Evolutionary conservation across 2,797 vertebrate species (phyloP).

Genomic region (Pempheris klunzingeri): DNA sequence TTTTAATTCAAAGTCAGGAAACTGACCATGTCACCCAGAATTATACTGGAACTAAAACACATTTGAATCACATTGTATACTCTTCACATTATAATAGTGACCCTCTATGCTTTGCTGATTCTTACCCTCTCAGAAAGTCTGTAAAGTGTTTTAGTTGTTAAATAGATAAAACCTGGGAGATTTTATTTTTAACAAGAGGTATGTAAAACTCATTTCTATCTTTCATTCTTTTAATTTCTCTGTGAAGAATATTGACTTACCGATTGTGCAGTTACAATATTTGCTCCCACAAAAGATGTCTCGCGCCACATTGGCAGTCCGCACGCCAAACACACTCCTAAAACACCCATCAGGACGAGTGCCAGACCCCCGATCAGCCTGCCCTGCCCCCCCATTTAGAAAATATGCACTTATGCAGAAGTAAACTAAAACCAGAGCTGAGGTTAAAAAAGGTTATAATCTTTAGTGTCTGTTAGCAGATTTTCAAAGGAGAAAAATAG

Average conservation of each 20-base stretch:
- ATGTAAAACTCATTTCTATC: too few relatives aligned
- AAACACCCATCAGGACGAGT: conserved; percentile 48
- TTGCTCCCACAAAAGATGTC: conserved; percentile 60
- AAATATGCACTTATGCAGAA: background rate
- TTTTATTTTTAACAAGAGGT: too few relatives aligned
- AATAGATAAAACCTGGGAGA: background rate
- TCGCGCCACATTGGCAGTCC: conserved; percentile 67
- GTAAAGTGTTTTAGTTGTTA: background rate
- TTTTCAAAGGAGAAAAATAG: background rate
- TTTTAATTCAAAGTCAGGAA: background rate
- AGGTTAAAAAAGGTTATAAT: conserved; percentile 1
- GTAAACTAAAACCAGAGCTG: background rate
- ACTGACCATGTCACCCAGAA: background rate
- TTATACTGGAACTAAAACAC: background rate
- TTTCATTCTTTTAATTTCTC: background rate
- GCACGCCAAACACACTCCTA: conserved; percentile 51
- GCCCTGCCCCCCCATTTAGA: conserved; percentile 43
- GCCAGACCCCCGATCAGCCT: conserved; percentile 41
- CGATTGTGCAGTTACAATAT: conserved; percentile 60
- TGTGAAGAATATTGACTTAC: conserved; percentile 33
- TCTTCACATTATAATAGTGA: background rate
- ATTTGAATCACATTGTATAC: too few relatives aligned
- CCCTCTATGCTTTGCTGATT: background rate
- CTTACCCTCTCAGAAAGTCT: background rate
- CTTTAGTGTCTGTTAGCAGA: background rate